A percentile compares a stretch with the other conserved stretches of the same genome.
These are phyloP conservation scores for Cettia cetti DNA, from an alignment of 2,113 vertebrate species.

Conservation along the genomic window DNA sequence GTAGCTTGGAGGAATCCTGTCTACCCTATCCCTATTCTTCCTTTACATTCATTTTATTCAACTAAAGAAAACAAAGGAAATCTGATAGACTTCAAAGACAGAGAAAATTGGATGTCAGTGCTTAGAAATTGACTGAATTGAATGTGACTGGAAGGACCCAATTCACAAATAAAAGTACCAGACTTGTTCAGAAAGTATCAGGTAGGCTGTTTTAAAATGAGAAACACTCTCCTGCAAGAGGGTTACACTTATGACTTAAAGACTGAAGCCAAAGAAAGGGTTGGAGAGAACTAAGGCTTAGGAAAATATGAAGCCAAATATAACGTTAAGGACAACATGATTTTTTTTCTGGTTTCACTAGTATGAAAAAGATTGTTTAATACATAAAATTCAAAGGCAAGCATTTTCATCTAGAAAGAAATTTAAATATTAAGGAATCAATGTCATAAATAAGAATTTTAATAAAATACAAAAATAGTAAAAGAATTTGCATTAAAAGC, in stretches of 20 bases:
- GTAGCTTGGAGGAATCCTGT: not conserved
- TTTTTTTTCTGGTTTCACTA: not conserved
- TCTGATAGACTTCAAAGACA: not conserved
- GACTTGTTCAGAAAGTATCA: not conserved
- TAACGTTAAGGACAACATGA: not conserved
- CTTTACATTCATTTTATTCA: not conserved
- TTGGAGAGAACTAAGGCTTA: not conserved
- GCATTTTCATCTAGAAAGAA: not conserved
- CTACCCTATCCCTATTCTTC: not conserved
- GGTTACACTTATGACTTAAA: not conserved
- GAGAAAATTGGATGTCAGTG: not conserved
- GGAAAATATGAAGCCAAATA: not conserved
- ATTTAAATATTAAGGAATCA: not conserved
- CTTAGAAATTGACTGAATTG: constrained; percentile 7
- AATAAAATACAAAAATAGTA: not conserved
- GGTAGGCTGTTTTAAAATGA: not conserved
- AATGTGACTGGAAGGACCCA: constrained; percentile 2
- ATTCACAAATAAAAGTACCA: not conserved
- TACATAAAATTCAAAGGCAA: not conserved
- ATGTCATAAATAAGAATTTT: not conserved
- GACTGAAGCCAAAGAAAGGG: not conserved
- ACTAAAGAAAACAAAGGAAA: not conserved
- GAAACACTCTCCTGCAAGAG: not conserved
- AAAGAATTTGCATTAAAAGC: not conserved
- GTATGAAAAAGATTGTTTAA: not conserved